These are phyloP conservation scores for Colostygia pectinataria DNA, from an alignment of 2,888 invertebrate genomes.

Conservation along the genomic window DNA sequence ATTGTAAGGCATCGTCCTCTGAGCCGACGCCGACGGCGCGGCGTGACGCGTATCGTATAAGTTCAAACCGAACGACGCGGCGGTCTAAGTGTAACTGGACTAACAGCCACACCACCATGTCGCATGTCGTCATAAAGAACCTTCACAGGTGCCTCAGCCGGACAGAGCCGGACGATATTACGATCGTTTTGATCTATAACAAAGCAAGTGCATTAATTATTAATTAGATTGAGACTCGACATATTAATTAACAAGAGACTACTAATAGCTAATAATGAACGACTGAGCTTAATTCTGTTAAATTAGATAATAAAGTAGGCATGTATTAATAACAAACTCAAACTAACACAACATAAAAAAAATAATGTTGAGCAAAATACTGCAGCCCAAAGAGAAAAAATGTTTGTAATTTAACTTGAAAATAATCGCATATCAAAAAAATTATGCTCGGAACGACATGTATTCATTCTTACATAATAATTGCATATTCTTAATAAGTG, in stretches of 20 bases:
- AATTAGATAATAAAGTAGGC: too few species aligned
- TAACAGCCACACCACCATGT: conserved; percentile 43
- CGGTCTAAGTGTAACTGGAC: conserved; percentile 64
- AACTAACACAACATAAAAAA: too few species aligned
- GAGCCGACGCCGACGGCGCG: conserved; percentile 22
- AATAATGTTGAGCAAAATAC: neutral
- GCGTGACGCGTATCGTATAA: conserved; percentile 46
- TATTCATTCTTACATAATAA: too few species aligned
- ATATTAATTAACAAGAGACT: too few species aligned
- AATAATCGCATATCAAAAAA: too few species aligned
- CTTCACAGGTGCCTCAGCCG: conserved; percentile 15
- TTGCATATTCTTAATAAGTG: too few species aligned
- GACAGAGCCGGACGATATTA: conserved; percentile 5
- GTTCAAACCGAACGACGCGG: conserved; percentile 51
- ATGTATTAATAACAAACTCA: too few species aligned
- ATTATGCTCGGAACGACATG: too few species aligned
- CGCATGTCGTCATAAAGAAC: conserved; percentile 35
- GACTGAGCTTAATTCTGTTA: too few species aligned
- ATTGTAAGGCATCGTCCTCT: conserved; percentile 48
- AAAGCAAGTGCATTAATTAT: neutral
- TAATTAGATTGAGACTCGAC: too few species aligned
- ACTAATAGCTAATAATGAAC: too few species aligned
- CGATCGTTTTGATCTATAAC: neutral
- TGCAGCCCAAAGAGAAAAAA: neutral
- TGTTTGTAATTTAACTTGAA: too few species aligned